Percentiles rank a stretch among this genome's conserved stretches.
Evolutionary conservation across 2,797 vertebrate species (phyloP).

Genomic region (Lophotriccus pileatus): DNA sequence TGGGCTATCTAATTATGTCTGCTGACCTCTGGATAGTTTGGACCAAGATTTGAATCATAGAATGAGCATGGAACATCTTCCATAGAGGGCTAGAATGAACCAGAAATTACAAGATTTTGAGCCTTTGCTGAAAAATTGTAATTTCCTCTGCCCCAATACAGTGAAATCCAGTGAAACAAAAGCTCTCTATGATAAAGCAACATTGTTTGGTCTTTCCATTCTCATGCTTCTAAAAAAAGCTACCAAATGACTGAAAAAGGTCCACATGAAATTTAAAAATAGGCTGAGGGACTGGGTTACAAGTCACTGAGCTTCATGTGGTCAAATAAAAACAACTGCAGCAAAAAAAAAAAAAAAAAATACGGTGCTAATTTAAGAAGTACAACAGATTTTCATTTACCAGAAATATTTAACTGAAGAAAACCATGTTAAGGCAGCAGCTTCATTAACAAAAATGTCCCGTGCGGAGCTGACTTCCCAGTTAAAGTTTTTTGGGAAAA

Average conservation of each 20-base stretch:
- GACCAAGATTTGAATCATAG: not conserved
- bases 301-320: conserved; percentile 60
- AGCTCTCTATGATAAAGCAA: conserved; percentile 60
- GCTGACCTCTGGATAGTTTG: not conserved
- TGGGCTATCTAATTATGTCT: not conserved
- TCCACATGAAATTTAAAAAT: conserved; percentile 74
- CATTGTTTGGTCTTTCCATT: conserved; percentile 67
- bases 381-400: conserved; percentile 64
- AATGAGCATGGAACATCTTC: not conserved
- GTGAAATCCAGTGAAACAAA: conserved; percentile 50
- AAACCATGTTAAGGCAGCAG: conserved; percentile 45
- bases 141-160: not conserved
- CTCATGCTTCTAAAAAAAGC: conserved; percentile 66
- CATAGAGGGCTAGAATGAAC: not conserved
- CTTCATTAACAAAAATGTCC: conserved; percentile 56
- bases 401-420: conserved; percentile 66
- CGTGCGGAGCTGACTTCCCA: conserved; percentile 30
- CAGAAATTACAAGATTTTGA: not conserved
- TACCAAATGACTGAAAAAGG: conserved; percentile 7
- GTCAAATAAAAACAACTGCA: conserved; percentile 53
- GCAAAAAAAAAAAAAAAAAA: not conserved
- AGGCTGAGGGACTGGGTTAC: conserved; percentile 64
- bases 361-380: conserved; percentile 52
- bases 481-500: not conserved
- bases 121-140: not conserved